Evolutionary conservation across 2,113 vertebrate genomes (phyloP).

Genomic region (Albula glossodonta): DNA sequence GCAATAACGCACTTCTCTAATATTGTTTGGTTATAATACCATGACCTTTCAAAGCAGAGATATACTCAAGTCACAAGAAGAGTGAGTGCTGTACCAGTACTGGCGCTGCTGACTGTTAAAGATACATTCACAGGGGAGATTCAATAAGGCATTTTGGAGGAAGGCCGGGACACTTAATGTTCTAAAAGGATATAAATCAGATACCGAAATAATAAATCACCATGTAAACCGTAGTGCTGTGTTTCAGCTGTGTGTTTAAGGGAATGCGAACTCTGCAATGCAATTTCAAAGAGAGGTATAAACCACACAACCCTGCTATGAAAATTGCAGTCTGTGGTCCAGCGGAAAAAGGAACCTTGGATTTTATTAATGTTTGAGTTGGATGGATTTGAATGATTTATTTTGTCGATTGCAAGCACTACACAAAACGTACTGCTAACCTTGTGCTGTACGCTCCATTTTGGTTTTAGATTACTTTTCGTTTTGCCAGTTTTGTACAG

Average conservation of each 20-base stretch:
- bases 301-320: slow-evolving; percentile 42
- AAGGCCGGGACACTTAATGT: slow-evolving; percentile 30
- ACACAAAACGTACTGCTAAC: no score
- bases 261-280: slow-evolving; percentile 54
- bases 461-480: no score
- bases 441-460: no score
- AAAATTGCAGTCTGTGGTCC: slow-evolving; percentile 59
- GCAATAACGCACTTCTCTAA: no score
- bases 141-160: neutral
- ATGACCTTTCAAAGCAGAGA: no score
- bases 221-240: slow-evolving; percentile 57
- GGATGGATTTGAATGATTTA: neutral
- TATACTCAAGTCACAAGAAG: no score
- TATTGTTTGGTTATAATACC: no score
- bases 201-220: slow-evolving; percentile 64
- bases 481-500: no score
- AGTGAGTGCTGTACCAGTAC: no score
- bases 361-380: slow-evolving; percentile 46
- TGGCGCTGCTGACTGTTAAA: no score
- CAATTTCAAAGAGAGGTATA: slow-evolving; percentile 44
- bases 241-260: slow-evolving; percentile 54
- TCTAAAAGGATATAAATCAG: slow-evolving; percentile 47
- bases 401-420: neutral
- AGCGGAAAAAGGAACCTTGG: slow-evolving; percentile 57
- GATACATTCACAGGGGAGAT: no score